These are phyloP conservation scores for Neofelis nebulosa DNA, from an alignment of 2,113 vertebrate genomes.

Conservation along the genomic window DNA sequence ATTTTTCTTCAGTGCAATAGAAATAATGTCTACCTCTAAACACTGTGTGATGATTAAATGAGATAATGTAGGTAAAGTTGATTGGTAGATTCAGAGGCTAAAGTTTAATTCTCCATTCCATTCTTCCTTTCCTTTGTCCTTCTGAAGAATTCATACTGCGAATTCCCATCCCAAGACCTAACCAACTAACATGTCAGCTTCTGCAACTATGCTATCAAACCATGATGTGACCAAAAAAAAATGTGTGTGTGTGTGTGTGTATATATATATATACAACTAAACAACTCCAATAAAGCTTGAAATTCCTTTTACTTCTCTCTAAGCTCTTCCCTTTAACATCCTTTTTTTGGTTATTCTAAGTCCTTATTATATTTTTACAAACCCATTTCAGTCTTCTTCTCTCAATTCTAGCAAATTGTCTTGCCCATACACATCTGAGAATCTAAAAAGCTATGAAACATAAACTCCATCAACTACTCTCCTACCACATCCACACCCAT, in stretches of 20 bases:
- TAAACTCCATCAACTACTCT: not conserved
- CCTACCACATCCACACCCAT: not conserved
- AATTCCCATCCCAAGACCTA: not conserved
- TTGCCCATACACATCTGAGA: not conserved
- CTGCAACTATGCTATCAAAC: not conserved
- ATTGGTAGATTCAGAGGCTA: not conserved
- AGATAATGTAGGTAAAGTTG: not conserved
- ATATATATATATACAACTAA: not conserved
- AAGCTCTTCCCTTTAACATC: not conserved
- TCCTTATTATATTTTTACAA: not conserved
- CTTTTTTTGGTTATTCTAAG: not conserved
- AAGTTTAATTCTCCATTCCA: not conserved
- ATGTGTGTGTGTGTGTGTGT: no score
- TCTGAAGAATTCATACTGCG: not conserved
- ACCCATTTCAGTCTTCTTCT: not conserved
- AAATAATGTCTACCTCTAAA: not conserved
- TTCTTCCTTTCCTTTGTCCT: not conserved
- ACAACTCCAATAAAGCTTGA: not conserved
- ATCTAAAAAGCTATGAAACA: not conserved
- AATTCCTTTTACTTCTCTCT: not conserved
- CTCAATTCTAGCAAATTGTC: not conserved
- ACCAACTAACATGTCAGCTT: not conserved
- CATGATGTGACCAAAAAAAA: not conserved
- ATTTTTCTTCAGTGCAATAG: not conserved
- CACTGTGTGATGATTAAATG: not conserved